Evolutionary conservation across 1,140 invertebrate species (phyloP).

Genomic region (Eueides isabella): DNA sequence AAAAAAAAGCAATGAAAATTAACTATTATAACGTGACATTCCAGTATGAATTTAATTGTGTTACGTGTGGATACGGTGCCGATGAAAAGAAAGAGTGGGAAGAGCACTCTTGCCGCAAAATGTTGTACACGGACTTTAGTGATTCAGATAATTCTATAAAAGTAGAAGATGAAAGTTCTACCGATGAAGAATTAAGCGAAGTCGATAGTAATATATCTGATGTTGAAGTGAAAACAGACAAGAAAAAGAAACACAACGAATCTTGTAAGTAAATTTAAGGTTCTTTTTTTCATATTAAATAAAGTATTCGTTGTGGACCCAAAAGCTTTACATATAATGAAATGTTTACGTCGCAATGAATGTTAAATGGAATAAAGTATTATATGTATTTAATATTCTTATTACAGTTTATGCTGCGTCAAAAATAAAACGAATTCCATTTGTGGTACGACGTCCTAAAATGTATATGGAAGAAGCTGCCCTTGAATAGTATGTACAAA

Average conservation of each 20-base stretch:
- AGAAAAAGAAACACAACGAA: slow-evolving; percentile 45
- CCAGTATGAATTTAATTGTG: slow-evolving; percentile 44
- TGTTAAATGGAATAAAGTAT: background rate
- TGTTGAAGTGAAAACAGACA: slow-evolving; percentile 43
- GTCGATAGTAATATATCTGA: slow-evolving; percentile 50
- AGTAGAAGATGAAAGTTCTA: slow-evolving; percentile 39
- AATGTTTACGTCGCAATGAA: no score
- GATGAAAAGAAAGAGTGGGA: slow-evolving; percentile 46
- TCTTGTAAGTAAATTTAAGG: slow-evolving; percentile 39
- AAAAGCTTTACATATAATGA: no score
- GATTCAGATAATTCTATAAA: slow-evolving; percentile 52
- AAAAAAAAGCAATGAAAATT: background rate
- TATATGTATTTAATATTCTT: slow-evolving; percentile 20
- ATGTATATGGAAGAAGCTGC: slow-evolving; percentile 45
- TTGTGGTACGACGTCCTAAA: slow-evolving; percentile 43
- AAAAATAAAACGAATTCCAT: slow-evolving; percentile 48
- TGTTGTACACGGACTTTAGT: slow-evolving; percentile 29
- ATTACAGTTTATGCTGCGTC: slow-evolving; percentile 16
- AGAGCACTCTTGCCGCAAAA: slow-evolving; percentile 40
- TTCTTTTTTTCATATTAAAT: background rate
- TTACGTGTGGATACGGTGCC: slow-evolving; percentile 45
- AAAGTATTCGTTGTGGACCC: no score
- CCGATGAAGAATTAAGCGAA: slow-evolving; percentile 48
- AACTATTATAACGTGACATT: background rate
- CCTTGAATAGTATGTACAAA: slow-evolving; percentile 59